These are phyloP conservation scores for Eustalomyia histrio DNA, from an alignment of 2,888 invertebrate genomes.

Conservation along the genomic window DNA sequence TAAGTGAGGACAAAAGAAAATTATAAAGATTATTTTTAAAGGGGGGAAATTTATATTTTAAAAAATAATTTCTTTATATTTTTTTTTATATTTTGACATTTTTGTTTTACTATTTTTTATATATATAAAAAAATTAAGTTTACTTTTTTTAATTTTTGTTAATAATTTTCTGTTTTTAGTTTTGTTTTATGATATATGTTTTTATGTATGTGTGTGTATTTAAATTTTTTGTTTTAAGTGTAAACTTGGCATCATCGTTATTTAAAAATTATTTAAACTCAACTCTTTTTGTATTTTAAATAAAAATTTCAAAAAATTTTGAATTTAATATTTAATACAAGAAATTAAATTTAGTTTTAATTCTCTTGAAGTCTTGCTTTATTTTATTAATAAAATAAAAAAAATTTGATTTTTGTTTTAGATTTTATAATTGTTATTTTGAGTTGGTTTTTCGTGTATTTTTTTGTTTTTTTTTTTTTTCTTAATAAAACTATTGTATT, in stretches of 20 bases:
- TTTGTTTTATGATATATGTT: constrained; percentile 50
- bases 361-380: constrained; percentile 19
- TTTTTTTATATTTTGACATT: constrained; percentile 58
- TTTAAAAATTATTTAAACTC: constrained; percentile 58
- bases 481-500: constrained; percentile 63
- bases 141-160: constrained; percentile 44
- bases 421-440: constrained; percentile 37
- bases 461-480: too few relatives aligned
- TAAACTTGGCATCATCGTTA: constrained; percentile 65
- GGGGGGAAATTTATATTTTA: constrained; percentile 35
- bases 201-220: constrained; percentile 58
- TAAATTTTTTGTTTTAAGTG: constrained; percentile 50
- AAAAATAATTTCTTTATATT: constrained; percentile 55
- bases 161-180: constrained; percentile 44
- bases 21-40: constrained; percentile 21
- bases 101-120: constrained; percentile 54
- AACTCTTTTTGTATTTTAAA: constrained; percentile 44
- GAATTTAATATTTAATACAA: constrained; percentile 32
- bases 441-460: constrained; percentile 46
- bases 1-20: constrained; percentile 53
- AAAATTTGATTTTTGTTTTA: constrained; percentile 10
- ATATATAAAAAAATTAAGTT: constrained; percentile 61
- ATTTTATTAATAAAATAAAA: constrained; percentile 24
- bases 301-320: constrained; percentile 28
- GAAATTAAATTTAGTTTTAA: constrained; percentile 15